Percentiles rank a stretch among this genome's conserved stretches.
These are phyloP conservation scores for Harpegnathos saltator DNA, from an alignment of 1,140 invertebrate species.

Conservation along the genomic window DNA sequence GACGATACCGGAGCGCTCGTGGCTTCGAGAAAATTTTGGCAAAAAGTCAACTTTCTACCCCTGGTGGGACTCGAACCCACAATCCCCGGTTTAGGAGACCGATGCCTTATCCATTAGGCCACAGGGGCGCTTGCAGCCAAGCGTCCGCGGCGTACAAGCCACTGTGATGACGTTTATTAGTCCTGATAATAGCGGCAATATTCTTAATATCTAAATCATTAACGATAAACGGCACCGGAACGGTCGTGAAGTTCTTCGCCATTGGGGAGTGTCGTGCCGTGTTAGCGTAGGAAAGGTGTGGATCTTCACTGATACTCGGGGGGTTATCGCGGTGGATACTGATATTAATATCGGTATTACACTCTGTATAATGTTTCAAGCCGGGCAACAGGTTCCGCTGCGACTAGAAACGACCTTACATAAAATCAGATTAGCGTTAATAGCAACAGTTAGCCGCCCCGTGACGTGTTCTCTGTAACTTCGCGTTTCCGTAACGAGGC, in stretches of 20 bases:
- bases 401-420: too few relatives aligned
- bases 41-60: slow-evolving; percentile 76
- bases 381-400: too few relatives aligned
- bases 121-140: slow-evolving; percentile 66
- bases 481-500: neutral
- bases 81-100: slow-evolving; percentile 82
- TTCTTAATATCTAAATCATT: slow-evolving; percentile 2
- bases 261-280: too few relatives aligned
- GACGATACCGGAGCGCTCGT: neutral
- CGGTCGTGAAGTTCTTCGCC: too few relatives aligned
- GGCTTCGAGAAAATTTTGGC: neutral
- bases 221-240: neutral
- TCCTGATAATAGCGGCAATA: neutral
- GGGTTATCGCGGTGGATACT: too few relatives aligned
- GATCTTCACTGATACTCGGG: too few relatives aligned
- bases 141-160: neutral
- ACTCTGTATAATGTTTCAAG: too few relatives aligned
- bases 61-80: slow-evolving; percentile 82
- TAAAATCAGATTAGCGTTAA: neutral
- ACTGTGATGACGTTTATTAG: neutral
- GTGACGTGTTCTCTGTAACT: too few relatives aligned
- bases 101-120: slow-evolving; percentile 82
- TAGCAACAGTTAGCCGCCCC: neutral
- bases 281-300: too few relatives aligned
- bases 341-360: too few relatives aligned